phyloP scores from a whole-genome alignment of 2,113 vertebrate species.

The Cyphomyrus plagiostoma region DNA sequence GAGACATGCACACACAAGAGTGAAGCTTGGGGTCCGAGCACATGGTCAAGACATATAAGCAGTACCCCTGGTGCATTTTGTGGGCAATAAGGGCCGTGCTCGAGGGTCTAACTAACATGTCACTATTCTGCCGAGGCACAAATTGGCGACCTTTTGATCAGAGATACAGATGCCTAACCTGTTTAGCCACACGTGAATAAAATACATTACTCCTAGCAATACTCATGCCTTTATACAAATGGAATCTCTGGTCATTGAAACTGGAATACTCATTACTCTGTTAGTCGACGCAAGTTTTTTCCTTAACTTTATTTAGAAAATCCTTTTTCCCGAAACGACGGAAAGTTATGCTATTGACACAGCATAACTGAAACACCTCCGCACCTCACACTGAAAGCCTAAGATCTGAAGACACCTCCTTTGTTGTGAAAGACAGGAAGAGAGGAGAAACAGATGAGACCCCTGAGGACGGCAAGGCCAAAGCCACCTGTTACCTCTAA shows the following conservation, averaged over 20 bases:
- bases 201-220: not conserved
- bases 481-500: slow-evolving; percentile 10
- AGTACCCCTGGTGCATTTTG: not conserved
- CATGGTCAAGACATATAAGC: not conserved
- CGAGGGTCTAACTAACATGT: not conserved
- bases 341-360: not conserved
- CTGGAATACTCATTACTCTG: not conserved
- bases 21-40: not conserved
- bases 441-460: not conserved
- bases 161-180: not conserved
- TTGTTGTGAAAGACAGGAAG: not conserved
- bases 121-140: not conserved
- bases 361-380: not conserved
- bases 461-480: not conserved
- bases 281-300: not conserved
- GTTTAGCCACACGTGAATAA: not conserved
- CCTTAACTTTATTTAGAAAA: not conserved
- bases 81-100: not conserved
- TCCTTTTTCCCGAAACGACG: not conserved
- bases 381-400: not conserved
- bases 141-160: not conserved
- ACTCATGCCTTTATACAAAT: not conserved
- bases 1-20: not conserved
- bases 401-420: not conserved
- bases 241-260: not conserved